These are phyloP conservation scores for Aurelia sp. DNA, from an alignment of 30 jellyfish, hydroid and myxozoan genomes.

Conservation along the genomic window DNA sequence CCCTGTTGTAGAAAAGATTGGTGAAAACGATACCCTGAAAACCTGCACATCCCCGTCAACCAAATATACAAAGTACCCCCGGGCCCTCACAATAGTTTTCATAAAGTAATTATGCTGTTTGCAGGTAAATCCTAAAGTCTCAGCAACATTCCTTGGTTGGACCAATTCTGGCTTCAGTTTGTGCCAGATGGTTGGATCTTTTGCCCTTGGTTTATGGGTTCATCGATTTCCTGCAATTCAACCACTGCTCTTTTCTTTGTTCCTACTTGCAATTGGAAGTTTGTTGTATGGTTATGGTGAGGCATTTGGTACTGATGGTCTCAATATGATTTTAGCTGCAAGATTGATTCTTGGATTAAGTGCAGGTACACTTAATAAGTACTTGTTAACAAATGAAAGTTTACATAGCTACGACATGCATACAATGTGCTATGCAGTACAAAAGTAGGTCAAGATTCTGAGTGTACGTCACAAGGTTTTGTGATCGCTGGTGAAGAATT, in stretches of 20 bases:
- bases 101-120: neutral
- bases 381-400: too few relatives aligned
- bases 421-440: too few relatives aligned
- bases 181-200: slow-evolving; percentile 32
- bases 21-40: too few relatives aligned
- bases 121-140: slow-evolving; percentile 47
- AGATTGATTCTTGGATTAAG: slow-evolving; percentile 57
- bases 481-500: too few relatives aligned
- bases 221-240: slow-evolving; percentile 30
- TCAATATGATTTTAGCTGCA: slow-evolving; percentile 33
- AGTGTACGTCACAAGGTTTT: too few relatives aligned
- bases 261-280: slow-evolving; percentile 35
- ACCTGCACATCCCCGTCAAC: too few relatives aligned
- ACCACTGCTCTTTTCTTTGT: slow-evolving; percentile 43
- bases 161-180: slow-evolving; percentile 71
- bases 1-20: too few relatives aligned
- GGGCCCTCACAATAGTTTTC: too few relatives aligned
- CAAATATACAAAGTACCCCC: too few relatives aligned
- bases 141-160: slow-evolving; percentile 68
- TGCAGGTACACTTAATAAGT: slow-evolving; percentile 31
- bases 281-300: slow-evolving; percentile 52
- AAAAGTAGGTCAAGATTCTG: too few relatives aligned
- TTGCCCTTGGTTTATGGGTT: slow-evolving; percentile 62
- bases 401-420: too few relatives aligned
- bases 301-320: slow-evolving; percentile 37